Conservation (phyloP, 2,113 vertebrate genomes). For the Pteropus alecto region DNA sequence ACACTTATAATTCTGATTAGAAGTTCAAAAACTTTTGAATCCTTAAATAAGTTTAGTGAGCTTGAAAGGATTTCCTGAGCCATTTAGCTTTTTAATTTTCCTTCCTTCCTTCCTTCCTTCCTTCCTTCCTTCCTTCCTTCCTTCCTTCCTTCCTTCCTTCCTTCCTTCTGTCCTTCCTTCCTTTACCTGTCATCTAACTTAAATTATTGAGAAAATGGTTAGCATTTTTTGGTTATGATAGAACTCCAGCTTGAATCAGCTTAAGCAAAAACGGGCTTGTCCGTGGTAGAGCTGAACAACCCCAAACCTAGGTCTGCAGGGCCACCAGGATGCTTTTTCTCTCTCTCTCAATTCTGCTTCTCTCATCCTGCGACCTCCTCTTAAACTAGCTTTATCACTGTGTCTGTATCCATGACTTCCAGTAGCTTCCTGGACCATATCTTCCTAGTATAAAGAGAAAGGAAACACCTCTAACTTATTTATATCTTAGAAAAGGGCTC, state of each 20-base stretch:
- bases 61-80: neutral
- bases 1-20: neutral
- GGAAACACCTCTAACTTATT: neutral
- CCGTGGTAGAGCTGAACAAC: neutral
- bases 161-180: neutral
- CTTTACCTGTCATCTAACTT: neutral
- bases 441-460: neutral
- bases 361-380: neutral
- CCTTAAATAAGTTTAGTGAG: neutral
- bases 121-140: too few relatives aligned
- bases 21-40: neutral
- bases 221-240: neutral
- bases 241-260: neutral
- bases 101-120: neutral
- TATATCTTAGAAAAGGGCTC: neutral
- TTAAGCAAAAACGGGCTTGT: neutral
- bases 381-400: neutral
- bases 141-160: too few relatives aligned
- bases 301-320: neutral
- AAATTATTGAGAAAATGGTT: neutral
- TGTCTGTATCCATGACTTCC: neutral
- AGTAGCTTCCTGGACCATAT: neutral
- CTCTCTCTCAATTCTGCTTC: neutral
- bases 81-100: neutral
- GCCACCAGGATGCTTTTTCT: neutral